Evolutionary conservation across 2,888 invertebrate genomes (phyloP), one percentile per base, ranked within the genome.

Genomic region (Thysanoteuthis rhombus): DNA sequence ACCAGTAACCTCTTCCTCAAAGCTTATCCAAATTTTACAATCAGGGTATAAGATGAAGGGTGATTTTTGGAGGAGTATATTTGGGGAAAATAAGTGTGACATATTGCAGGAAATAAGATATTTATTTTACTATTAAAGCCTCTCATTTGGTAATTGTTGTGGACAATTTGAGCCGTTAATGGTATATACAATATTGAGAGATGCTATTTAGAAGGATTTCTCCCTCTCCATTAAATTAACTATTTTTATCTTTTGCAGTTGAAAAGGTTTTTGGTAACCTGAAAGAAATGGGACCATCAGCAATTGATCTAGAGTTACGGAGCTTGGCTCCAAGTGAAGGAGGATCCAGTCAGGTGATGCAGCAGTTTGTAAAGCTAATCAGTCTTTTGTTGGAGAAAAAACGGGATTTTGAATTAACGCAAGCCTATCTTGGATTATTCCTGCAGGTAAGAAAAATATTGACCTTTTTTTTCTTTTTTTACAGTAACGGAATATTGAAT

Each of bases 371-470:
- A 93, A 97, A 98, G 95, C 98, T 98, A 97, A 97, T 99, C 40
- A 97, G 98, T 94, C 97, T 97, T 94, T 98, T 98, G 97, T 97
- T 99, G 89, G 97, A 98, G 95, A 98, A 98, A 4, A 98, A 98
- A 96, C 98, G 97, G 94, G 98, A 99, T 97, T 99, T 99, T 97
- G 99, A 99, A 97, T 97, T 99, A 93, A 98, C 98, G 0, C 98
- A 99, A 96, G 98, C 99, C 0, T 99, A 99, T 97, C 97, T 99
- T 94, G 98, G 98, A 92, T 97, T 99, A 92, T 99, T 99, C 97
- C 97, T 99, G 58, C 99, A 99, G 97, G 98, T 98, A 94, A 93
- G 93, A 42, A 38, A 45, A 22, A 52, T n/a, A 47, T 2, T 52
- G 36, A 58, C 19, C 40, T 89, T 22, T 58, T 58, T 58, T 58